A percentile compares a stretch with the other conserved stretches of the same genome.
Evolutionary conservation across 1,140 invertebrate genomes (phyloP).

Genomic region (Parasteatoda tepidariorum): DNA sequence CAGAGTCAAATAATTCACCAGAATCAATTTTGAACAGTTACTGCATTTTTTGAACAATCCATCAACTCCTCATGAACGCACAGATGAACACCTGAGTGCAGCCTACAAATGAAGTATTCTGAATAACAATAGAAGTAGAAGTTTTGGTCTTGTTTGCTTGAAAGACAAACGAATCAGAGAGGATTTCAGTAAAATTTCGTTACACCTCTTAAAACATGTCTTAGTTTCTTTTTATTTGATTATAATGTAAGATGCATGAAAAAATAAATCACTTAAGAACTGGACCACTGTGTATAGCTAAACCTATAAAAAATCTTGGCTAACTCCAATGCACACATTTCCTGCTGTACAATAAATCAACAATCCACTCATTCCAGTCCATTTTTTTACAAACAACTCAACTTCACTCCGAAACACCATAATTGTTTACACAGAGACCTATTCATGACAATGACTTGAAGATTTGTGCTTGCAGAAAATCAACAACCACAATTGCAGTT

Average conservation of each 20-base stretch:
- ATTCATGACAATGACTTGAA: too few species aligned
- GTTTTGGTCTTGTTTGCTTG: not conserved
- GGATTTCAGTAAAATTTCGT: not conserved
- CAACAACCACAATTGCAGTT: not conserved
- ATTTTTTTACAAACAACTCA: conserved; percentile 1
- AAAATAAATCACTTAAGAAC: conserved; percentile 53
- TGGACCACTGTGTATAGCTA: conserved; percentile 50
- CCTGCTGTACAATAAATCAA: conserved; percentile 21
- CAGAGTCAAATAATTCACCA: too few species aligned
- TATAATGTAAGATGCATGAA: conserved; percentile 3
- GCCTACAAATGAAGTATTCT: not conserved
- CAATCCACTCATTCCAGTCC: not conserved
- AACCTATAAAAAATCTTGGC: conserved; percentile 28
- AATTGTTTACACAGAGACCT: too few species aligned
- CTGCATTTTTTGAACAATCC: too few species aligned
- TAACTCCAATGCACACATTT: conserved; percentile 31
- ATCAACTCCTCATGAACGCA: too few species aligned
- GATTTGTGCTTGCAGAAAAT: not conserved
- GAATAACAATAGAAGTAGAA: not conserved
- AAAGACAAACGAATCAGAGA: not conserved
- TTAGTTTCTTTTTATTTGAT: not conserved
- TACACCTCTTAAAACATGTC: not conserved
- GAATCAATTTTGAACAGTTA: too few species aligned
- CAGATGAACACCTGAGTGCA: not conserved
- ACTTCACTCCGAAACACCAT: too few species aligned